Percentiles rank a stretch among this genome's conserved stretches.
Conservation (phyloP, 2,113 vertebrate genomes). For the chimpanzee (Pan troglodytes) region DNA sequence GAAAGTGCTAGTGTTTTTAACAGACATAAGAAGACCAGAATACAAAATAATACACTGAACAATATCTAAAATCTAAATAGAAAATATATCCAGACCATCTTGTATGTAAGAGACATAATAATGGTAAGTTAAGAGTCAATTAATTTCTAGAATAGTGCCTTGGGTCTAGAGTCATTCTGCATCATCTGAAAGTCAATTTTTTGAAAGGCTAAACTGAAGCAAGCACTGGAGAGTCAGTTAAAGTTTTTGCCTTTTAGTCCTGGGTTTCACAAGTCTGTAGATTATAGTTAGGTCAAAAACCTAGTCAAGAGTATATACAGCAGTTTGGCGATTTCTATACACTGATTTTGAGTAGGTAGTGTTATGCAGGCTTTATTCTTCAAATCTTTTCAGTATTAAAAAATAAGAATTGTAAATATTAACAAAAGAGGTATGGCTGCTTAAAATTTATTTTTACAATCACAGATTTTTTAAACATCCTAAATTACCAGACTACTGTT, state of each 20-base stretch:
- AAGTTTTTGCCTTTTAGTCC: not conserved
- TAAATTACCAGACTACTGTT: not conserved
- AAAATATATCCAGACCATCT: not conserved
- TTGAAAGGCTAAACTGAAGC: conserved; percentile 1
- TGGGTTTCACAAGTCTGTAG: not conserved
- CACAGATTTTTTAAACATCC: not conserved
- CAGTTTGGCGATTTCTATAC: not conserved
- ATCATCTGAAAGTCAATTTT: not conserved
- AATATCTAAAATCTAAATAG: not conserved
- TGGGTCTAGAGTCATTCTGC: not conserved
- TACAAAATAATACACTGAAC: not conserved
- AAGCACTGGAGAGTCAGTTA: not conserved
- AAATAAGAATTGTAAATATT: not conserved
- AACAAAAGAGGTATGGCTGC: not conserved
- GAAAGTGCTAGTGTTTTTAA: not conserved
- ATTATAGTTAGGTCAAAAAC: not conserved
- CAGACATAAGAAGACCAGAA: not conserved
- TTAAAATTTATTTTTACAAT: conserved; percentile 16
- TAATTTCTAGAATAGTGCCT: not conserved
- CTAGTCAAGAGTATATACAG: not conserved
- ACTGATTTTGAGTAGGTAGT: not conserved
- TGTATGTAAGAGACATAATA: not conserved
- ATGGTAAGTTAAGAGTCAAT: not conserved
- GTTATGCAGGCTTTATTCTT: not conserved
- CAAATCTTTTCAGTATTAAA: not conserved